Conservation (phyloP, 2,113 vertebrate genomes). For the Petromus typicus region DNA sequence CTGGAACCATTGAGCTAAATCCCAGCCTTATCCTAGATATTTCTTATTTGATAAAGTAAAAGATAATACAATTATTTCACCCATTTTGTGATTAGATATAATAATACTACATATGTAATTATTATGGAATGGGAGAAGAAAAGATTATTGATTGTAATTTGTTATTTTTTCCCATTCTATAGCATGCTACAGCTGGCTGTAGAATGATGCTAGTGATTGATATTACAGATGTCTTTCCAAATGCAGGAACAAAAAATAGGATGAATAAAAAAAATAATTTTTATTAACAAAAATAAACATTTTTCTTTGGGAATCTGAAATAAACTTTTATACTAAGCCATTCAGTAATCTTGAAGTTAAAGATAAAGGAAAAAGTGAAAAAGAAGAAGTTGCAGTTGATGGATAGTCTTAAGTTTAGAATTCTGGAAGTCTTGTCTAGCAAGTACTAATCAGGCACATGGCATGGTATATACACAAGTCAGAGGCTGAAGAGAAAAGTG, state of each 20-base stretch:
- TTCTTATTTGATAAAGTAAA: conserved; percentile 16
- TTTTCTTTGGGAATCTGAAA: conserved; percentile 17
- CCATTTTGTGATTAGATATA: background rate
- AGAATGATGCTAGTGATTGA: background rate
- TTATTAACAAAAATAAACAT: background rate
- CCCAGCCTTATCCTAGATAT: conserved; percentile 42
- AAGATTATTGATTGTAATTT: background rate
- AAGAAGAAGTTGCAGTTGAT: background rate
- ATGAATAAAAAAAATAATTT: background rate
- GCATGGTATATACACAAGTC: background rate
- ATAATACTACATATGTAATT: background rate
- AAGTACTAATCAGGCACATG: background rate
- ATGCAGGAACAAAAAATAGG: background rate
- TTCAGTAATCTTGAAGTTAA: background rate
- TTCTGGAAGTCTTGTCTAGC: background rate
- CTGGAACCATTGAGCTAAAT: too few relatives aligned
- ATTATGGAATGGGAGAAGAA: background rate
- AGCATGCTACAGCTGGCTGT: background rate
- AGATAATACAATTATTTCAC: conserved; percentile 23
- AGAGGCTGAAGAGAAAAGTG: background rate
- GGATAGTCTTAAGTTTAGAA: conserved; percentile 16
- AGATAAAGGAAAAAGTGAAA: background rate
- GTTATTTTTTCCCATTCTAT: background rate
- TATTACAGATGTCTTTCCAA: background rate
- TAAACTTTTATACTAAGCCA: background rate